Conservation (phyloP, 2,113 vertebrate genomes). For the Psephotus haematonotus region DNA sequence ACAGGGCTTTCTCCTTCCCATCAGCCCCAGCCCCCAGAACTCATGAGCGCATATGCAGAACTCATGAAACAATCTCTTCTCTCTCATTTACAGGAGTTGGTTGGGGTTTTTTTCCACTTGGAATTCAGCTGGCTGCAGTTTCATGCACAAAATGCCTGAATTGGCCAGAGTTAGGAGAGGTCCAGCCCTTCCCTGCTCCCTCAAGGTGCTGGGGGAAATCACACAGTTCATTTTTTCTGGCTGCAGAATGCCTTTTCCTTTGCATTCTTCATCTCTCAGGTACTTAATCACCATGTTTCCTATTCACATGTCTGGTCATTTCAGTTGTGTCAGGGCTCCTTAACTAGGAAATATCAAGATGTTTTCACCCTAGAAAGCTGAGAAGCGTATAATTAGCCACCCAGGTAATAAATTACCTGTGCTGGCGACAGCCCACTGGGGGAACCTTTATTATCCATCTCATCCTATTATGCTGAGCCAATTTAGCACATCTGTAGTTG, state of each 20-base stretch:
- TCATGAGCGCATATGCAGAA: background rate
- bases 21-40: background rate
- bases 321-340: constrained; percentile 56
- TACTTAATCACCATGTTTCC: constrained; percentile 65
- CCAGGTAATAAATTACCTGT: constrained; percentile 71
- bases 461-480: constrained; percentile 72
- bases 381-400: constrained; percentile 64
- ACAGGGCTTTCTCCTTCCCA: background rate
- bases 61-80: background rate
- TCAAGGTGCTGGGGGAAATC: constrained; percentile 55
- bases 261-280: constrained; percentile 64
- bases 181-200: constrained; percentile 12
- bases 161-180: background rate
- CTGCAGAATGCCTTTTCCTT: constrained; percentile 67
- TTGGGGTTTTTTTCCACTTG: background rate
- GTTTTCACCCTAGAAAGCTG: constrained; percentile 67
- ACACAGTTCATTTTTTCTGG: constrained; percentile 69
- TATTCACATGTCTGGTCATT: constrained; percentile 63
- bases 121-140: constrained; percentile 54
- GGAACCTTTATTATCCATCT: constrained; percentile 66
- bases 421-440: constrained; percentile 59
- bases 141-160: constrained; percentile 28
- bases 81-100: background rate
- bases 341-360: constrained; percentile 67
- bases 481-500: constrained; percentile 71